phyloP scores from a whole-genome alignment of 2,113 vertebrate species.

The Cichladusa arquata region DNA sequence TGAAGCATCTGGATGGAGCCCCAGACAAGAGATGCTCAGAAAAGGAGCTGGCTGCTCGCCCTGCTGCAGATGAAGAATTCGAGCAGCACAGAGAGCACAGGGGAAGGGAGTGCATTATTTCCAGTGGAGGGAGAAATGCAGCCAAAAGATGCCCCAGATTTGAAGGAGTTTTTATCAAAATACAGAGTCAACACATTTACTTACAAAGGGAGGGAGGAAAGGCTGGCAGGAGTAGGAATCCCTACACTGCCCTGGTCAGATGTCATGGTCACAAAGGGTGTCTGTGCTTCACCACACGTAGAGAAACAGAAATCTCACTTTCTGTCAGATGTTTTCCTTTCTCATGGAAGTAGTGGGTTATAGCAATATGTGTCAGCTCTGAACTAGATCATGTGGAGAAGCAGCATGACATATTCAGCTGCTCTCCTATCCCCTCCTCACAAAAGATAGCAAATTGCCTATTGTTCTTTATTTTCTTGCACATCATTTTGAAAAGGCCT shows the following conservation, averaged over 20 bases:
- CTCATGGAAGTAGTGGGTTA: background rate
- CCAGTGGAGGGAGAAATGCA: background rate
- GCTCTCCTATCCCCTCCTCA: background rate
- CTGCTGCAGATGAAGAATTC: slow-evolving; percentile 24
- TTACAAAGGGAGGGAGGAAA: background rate
- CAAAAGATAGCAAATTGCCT: background rate
- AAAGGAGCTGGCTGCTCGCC: slow-evolving; percentile 66
- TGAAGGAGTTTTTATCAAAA: background rate
- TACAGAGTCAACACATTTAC: background rate
- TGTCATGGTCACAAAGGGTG: fast-evolving
- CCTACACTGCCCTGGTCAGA: background rate
- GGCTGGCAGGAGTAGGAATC: background rate
- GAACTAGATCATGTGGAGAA: background rate
- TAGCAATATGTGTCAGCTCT: background rate
- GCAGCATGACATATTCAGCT: background rate
- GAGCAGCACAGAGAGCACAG: background rate
- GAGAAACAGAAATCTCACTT: background rate
- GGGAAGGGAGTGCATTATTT: background rate
- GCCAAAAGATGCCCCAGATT: background rate
- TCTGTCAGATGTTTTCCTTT: background rate
- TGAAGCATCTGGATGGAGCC: slow-evolving; percentile 35
- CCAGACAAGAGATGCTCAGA: slow-evolving; percentile 72
- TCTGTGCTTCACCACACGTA: background rate
- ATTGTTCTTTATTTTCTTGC: background rate
- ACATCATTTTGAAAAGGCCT: background rate